Percentiles rank a stretch among this genome's conserved stretches.
Evolutionary conservation across 2,113 vertebrate genomes (phyloP).

Genomic region (Dicaeum eximium): DNA sequence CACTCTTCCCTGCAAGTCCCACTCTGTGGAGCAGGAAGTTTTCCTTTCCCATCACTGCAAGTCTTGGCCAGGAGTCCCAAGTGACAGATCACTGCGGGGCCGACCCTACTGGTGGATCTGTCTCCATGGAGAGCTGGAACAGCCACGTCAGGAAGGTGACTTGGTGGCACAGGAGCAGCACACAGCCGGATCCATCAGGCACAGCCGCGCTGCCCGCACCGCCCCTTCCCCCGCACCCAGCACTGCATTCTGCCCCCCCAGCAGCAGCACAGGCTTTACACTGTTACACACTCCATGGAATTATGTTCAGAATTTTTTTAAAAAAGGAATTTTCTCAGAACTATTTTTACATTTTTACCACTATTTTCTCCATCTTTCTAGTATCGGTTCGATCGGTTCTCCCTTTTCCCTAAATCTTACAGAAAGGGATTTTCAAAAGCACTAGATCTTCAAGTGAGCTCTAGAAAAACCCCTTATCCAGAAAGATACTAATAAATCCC

Average conservation of each 20-base stretch:
- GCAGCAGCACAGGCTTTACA: not conserved
- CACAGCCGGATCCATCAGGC: conserved; percentile 36
- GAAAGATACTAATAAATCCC: not conserved
- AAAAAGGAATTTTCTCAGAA: not conserved
- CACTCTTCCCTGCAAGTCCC: not conserved
- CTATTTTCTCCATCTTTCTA: not conserved
- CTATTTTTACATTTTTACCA: not conserved
- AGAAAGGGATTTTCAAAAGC: not conserved
- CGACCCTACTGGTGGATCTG: not conserved
- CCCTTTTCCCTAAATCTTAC: not conserved
- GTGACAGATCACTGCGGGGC: not conserved
- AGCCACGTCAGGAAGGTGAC: not conserved
- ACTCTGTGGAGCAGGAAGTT: not conserved
- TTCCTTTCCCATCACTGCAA: not conserved
- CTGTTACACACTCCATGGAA: not conserved
- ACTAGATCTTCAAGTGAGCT: not conserved
- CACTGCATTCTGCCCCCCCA: too few relatives aligned
- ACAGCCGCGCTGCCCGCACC: not conserved
- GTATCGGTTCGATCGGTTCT: not conserved
- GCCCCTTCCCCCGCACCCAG: not conserved
- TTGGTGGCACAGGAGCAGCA: not conserved
- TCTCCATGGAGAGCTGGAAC: accelerated
- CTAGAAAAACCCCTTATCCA: not conserved
- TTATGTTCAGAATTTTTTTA: too few relatives aligned
- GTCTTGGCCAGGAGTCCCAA: not conserved